phyloP scores from a whole-genome alignment of 2,888 invertebrate species.

The Amiota mariae region DNA sequence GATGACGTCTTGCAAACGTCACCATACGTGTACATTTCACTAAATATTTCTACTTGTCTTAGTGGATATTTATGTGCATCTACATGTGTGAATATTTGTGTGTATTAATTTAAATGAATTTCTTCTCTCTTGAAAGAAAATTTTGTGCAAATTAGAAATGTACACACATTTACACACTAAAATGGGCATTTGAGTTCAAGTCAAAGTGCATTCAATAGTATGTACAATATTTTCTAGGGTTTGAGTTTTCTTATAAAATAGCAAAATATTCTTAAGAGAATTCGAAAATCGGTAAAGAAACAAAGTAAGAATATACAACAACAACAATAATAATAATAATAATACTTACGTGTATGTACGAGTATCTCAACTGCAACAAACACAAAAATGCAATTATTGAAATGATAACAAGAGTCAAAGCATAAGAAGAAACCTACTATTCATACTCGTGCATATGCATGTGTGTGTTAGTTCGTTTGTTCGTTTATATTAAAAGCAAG shows the following conservation, averaged over 20 bases:
- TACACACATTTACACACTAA: slow-evolving; percentile 36
- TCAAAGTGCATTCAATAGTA: slow-evolving; percentile 39
- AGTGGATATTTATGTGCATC: too few species aligned
- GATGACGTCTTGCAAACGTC: too few species aligned
- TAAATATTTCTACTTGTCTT: too few species aligned
- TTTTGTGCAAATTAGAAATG: slow-evolving; percentile 34
- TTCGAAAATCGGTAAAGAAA: slow-evolving; percentile 38
- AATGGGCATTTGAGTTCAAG: slow-evolving; percentile 40
- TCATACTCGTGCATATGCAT: neutral
- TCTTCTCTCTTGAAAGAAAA: slow-evolving; percentile 18
- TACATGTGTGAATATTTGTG: neutral
- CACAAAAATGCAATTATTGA: slow-evolving; percentile 65
- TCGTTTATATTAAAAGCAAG: slow-evolving; percentile 32
- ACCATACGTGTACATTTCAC: too few species aligned
- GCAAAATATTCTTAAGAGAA: slow-evolving; percentile 58
- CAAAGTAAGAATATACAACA: slow-evolving; percentile 50
- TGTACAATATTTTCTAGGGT: slow-evolving; percentile 51
- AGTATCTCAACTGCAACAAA: slow-evolving; percentile 55
- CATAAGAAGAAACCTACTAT: slow-evolving; percentile 42
- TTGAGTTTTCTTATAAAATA: slow-evolving; percentile 64
- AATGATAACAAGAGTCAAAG: slow-evolving; percentile 60
- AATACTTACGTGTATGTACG: slow-evolving; percentile 36
- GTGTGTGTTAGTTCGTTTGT: slow-evolving; percentile 23
- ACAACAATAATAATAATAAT: slow-evolving; percentile 36
- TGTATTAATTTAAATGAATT: slow-evolving; percentile 15